Base-by-base conservation (phyloP, 2,113 vertebrate species). In the Corythaixoides concolor region DNA sequence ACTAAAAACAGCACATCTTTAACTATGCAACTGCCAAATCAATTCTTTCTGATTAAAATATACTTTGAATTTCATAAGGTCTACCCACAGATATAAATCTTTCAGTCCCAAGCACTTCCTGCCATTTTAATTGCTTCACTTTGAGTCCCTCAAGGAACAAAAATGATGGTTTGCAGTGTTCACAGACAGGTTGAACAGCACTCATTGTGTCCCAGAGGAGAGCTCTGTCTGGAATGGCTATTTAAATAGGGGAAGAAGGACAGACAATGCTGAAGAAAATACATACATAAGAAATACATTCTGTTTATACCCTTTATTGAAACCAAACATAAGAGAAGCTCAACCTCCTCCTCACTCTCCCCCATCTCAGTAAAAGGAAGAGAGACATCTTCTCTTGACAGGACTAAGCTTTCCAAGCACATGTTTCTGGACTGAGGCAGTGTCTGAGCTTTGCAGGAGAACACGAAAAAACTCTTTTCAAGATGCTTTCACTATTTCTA, bases 51-150 rank as follows among this genome's bases (percentile, higher is more conserved):
- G 8, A 94, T 67, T 80, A 70, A 62, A 93, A 91, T 55, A 82
- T 4, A 32, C 47, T 88, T 80, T 74, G 47, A 85, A 76, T 96
- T 94, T 76, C 63, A 8, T 80, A 88, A 83, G 32, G 70, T 85
- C 75, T 91, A 83, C 66, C 49, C 90, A 67, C 47, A 96, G 30
- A 93, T 75, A 77, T 37, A 73, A 85, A 78, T 91, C 63, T 90
- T 95, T 59, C 81, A 67, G 78, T 73, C 59, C 47, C 59, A 93
- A 91, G 55, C 55, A 94, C 67, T 91, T 96, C 53, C 74, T 94
- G 85, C 67, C 58, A 91, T 88, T 94, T 94, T 83, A 91, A 96
- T 82, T 94, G 76, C 74, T 96, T 90, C 83, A 66, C 72, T 86
- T 91, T 50, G 53, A 69, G 81, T 78, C n/a, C 45, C 50, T 37